phyloP scores from a whole-genome alignment of 2,113 vertebrate species.

The Urocolius indicus region DNA sequence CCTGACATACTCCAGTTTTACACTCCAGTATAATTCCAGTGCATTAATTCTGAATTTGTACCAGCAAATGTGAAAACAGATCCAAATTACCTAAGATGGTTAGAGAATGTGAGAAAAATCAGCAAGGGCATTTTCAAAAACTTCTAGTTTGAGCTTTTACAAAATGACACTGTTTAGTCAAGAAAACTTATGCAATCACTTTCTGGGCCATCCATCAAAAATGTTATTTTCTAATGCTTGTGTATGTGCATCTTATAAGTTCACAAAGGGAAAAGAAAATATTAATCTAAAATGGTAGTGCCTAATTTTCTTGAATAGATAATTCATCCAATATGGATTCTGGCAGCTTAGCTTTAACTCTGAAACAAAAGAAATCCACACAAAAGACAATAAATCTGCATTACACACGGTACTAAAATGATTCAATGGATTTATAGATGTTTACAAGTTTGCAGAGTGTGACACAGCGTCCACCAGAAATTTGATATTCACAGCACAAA shows the following conservation, averaged over 20 bases:
- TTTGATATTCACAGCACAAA: conserved; percentile 62
- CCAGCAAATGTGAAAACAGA: neutral
- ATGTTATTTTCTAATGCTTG: neutral
- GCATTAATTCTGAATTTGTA: neutral
- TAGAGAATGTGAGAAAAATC: neutral
- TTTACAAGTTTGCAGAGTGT: conserved; percentile 61
- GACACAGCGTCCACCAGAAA: conserved; percentile 68
- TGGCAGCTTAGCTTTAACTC: conserved; percentile 37
- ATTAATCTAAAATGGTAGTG: conserved; percentile 38
- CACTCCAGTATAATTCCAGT: neutral
- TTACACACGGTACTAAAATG: conserved; percentile 66
- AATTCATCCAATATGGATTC: conserved; percentile 41
- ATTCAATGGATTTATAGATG: conserved; percentile 61
- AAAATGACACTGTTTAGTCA: neutral
- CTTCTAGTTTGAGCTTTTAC: neutral
- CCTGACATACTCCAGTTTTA: neutral
- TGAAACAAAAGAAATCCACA: conserved; percentile 66
- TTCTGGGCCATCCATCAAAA: conserved; percentile 2
- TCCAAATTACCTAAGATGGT: neutral
- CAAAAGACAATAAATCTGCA: conserved; percentile 69
- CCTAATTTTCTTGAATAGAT: conserved; percentile 47
- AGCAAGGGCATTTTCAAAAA: neutral
- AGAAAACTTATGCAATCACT: neutral
- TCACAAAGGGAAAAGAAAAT: conserved; percentile 41
- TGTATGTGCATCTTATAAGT: neutral